Evolutionary conservation across 2,113 vertebrate species (phyloP).

Genomic region (Romanogobio albipinnatus): DNA sequence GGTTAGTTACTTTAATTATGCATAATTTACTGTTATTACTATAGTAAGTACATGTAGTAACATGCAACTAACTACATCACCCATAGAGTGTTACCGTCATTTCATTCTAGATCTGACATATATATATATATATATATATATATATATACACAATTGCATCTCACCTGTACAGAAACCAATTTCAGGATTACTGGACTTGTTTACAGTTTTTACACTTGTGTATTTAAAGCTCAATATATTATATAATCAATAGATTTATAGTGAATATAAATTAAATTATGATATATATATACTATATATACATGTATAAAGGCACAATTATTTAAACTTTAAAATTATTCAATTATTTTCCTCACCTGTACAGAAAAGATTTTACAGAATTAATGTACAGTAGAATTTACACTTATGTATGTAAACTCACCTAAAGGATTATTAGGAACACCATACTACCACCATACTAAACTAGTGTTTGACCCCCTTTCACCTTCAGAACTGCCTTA

Average conservation of each 20-base stretch:
- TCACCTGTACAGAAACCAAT: background rate
- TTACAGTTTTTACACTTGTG: background rate
- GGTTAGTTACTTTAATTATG: too few relatives aligned
- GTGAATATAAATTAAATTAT: background rate
- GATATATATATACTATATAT: background rate
- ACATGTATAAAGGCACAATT: background rate
- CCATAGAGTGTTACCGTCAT: too few relatives aligned
- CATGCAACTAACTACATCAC: too few relatives aligned
- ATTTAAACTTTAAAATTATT: too few relatives aligned
- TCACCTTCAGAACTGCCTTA: too few relatives aligned
- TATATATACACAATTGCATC: background rate
- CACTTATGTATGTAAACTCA: background rate
- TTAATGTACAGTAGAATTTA: background rate
- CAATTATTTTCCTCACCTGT: background rate
- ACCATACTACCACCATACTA: too few relatives aligned
- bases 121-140: background rate
- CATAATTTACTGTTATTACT: too few relatives aligned
- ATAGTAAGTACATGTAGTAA: too few relatives aligned
- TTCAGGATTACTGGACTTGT: background rate
- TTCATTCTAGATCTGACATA: background rate
- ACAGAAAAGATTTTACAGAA: background rate
- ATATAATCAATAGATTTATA: background rate
- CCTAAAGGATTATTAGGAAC: too few relatives aligned
- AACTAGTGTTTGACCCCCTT: too few relatives aligned
- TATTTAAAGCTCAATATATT: background rate